Conservation (phyloP, 1,140 invertebrate genomes). For the Daktulosphaira vitifoliae region DNA sequence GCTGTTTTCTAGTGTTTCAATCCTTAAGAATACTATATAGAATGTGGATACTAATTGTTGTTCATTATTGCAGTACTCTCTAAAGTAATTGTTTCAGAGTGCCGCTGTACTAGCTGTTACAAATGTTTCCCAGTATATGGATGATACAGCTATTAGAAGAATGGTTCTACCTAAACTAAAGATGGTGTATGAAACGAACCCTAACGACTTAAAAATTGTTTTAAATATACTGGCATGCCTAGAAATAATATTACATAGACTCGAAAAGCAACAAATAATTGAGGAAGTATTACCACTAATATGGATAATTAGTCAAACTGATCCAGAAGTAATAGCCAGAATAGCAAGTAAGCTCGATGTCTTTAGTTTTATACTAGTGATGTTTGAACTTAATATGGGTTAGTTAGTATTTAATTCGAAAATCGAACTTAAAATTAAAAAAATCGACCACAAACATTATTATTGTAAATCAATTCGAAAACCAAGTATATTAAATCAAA, state of each 20-base stretch:
- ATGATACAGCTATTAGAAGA: slow-evolving; percentile 69
- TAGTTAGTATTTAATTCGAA: too few species aligned
- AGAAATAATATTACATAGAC: slow-evolving; percentile 67
- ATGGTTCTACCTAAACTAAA: slow-evolving; percentile 83
- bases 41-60: too few species aligned
- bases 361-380: too few species aligned
- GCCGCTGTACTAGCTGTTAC: slow-evolving; percentile 83
- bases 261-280: slow-evolving; percentile 80
- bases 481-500: too few species aligned
- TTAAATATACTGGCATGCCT: slow-evolving; percentile 66
- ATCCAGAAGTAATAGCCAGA: slow-evolving; percentile 68
- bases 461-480: too few species aligned
- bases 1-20: too few species aligned
- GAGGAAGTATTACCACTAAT: slow-evolving; percentile 87
- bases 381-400: too few species aligned
- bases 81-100: slow-evolving; percentile 50
- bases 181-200: slow-evolving; percentile 76
- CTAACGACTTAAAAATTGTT: slow-evolving; percentile 64
- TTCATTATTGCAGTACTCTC: too few species aligned
- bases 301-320: slow-evolving; percentile 74
- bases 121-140: slow-evolving; percentile 74
- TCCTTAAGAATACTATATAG: too few species aligned
- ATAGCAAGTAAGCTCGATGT: slow-evolving; percentile 85
- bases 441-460: too few species aligned
- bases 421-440: too few species aligned